Evolutionary conservation across 2,797 vertebrate species (phyloP), one percentile per base, ranked within the genome.

Genomic region (Malacoraja senta): DNA sequence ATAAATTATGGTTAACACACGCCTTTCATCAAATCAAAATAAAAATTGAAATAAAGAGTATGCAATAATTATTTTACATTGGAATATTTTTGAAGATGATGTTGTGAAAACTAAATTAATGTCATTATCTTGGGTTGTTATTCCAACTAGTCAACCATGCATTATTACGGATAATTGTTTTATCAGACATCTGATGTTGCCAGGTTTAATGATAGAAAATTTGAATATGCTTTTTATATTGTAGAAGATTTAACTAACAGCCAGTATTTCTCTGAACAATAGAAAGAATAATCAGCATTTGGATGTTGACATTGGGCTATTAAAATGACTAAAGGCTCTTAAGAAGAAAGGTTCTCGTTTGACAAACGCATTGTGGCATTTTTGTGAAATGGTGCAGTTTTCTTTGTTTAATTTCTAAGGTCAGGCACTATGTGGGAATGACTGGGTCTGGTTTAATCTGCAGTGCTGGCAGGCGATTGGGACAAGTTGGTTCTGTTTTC

Each of bases 401-500:
- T 44, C 71, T 58, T 76, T 53, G 38, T 53, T 74, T 76, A 74
- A 76, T 74, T 74, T 92, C 38, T 92, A 92, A 92, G 38, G 71
- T 92, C 71, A 58, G 26, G 35, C 88, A 72, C 91, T 94, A 93
- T 94, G 95, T 94, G 94, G 94, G 94, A 83, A 94, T 94, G 93
- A 65, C 93, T 38, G 94, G 94, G 94, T 95, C 94, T 19, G 93
- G 94, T 93, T 94, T 93, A 93, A 9, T 84, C 93, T 72, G 94
- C 91, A 12, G 24, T 1, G 1, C 21, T 44, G 93, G 94, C 95
- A 94, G 95, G 95, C 94, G 95, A 93, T 94, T 24, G 26, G 94
- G 71, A 94, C 95, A 83, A 94, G 95, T 95, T 93, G 91, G 91
- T 93, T 94, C 94, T 96, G 95, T 96, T 96, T 96, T 95, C 95